Evolutionary conservation across 2,888 invertebrate species (phyloP).

Genomic region (Odontomyia ornata): DNA sequence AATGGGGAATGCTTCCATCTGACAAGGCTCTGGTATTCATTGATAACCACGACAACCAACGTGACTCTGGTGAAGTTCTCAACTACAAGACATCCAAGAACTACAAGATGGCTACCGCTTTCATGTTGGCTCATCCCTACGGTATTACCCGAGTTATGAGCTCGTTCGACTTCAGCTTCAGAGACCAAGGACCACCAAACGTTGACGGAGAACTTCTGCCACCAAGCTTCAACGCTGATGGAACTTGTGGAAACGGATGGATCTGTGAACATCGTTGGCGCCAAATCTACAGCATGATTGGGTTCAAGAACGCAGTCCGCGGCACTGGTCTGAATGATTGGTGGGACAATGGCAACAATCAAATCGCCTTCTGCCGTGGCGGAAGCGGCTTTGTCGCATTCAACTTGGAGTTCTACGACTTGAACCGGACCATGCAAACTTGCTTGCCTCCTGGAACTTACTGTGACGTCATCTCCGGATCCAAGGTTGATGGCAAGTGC

Average conservation of each 20-base stretch:
- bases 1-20: slow-evolving; percentile 73
- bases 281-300: slow-evolving; percentile 81
- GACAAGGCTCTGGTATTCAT: slow-evolving; percentile 77
- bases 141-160: slow-evolving; percentile 86
- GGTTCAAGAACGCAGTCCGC: no score
- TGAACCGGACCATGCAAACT: slow-evolving; percentile 70
- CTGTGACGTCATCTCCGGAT: slow-evolving; percentile 87
- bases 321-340: no score
- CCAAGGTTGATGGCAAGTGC: slow-evolving; percentile 67
- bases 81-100: slow-evolving; percentile 73
- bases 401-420: slow-evolving; percentile 72
- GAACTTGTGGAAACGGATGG: slow-evolving; percentile 77
- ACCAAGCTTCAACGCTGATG: slow-evolving; percentile 72
- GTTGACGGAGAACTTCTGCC: slow-evolving; percentile 72
- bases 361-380: no score
- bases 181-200: slow-evolving; percentile 73
- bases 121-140: slow-evolving; percentile 87
- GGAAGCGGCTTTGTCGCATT: no score
- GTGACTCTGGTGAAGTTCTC: slow-evolving; percentile 74
- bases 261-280: slow-evolving; percentile 88
- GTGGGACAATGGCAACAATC: no score
- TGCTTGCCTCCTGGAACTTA: slow-evolving; percentile 80
- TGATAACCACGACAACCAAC: slow-evolving; percentile 92
- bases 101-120: slow-evolving; percentile 84
- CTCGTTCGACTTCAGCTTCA: slow-evolving; percentile 75